Conservation (phyloP, 2,113 vertebrate genomes). For the Porphyrio hochstetteri region DNA sequence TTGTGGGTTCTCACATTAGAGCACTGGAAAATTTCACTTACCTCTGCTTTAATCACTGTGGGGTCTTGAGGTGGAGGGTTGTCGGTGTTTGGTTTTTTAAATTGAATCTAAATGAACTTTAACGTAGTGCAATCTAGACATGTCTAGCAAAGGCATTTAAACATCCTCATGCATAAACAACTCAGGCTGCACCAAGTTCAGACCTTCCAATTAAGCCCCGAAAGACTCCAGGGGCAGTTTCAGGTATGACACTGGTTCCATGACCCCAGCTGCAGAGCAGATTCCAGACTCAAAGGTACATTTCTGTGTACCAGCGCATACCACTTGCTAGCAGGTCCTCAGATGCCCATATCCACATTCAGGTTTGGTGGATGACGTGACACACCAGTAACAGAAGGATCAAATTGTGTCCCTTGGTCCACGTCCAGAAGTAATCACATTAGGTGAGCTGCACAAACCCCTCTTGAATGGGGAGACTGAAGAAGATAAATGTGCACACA, state of each 20-base stretch:
- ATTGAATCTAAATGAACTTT: not conserved
- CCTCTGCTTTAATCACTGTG: not conserved
- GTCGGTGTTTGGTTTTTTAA: not conserved
- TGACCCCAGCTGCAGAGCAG: not conserved
- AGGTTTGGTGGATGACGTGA: not conserved
- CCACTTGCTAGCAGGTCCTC: not conserved
- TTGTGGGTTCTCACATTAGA: not conserved
- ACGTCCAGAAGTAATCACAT: not conserved
- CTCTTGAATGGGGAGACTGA: not conserved
- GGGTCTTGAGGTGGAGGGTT: rapidly evolving
- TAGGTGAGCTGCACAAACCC: not conserved
- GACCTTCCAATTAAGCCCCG: not conserved
- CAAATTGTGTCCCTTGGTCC: not conserved
- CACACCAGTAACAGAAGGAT: not conserved
- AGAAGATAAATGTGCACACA: not conserved
- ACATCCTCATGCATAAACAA: not conserved
- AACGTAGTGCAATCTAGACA: not conserved
- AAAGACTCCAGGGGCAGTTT: not conserved
- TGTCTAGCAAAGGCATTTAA: not conserved
- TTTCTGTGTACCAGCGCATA: not conserved
- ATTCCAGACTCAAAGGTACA: not conserved
- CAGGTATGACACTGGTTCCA: not conserved
- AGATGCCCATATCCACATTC: not conserved
- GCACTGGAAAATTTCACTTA: not conserved
- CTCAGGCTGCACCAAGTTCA: not conserved